Conservation (phyloP, 2,888 invertebrate genomes). For the Leucozona laternaria region DNA sequence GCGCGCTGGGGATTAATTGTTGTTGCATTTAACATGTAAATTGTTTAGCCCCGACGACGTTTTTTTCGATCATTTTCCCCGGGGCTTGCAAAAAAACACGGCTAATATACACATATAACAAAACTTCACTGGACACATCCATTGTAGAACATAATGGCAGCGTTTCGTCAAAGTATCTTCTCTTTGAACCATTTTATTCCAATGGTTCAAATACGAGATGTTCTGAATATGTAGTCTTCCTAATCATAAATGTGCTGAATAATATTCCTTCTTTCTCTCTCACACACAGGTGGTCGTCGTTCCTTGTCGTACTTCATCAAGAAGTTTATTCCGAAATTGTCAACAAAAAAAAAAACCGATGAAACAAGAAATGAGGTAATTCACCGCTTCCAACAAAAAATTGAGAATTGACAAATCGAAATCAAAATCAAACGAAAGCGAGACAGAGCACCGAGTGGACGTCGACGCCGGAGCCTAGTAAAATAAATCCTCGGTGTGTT, state of each 20-base stretch:
- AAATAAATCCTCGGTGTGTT: constrained; percentile 66
- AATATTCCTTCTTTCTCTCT: neutral
- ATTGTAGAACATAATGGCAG: neutral
- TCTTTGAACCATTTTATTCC: neutral
- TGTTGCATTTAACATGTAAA: too few relatives aligned
- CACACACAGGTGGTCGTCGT: constrained; percentile 61
- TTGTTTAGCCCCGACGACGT: too few relatives aligned
- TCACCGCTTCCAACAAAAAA: constrained; percentile 39
- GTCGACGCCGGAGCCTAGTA: constrained; percentile 63
- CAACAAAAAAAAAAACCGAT: constrained; percentile 28
- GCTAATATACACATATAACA: too few relatives aligned
- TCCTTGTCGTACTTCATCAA: constrained; percentile 11
- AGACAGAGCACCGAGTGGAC: constrained; percentile 65
- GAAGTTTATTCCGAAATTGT: constrained; percentile 61
- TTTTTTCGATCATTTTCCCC: too few relatives aligned
- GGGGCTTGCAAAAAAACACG: too few relatives aligned
- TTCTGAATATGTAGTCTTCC: constrained; percentile 57
- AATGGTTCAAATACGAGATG: constrained; percentile 38
- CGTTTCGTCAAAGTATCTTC: neutral
- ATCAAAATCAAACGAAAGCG: constrained; percentile 62
- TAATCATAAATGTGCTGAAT: constrained; percentile 40
- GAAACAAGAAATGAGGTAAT: constrained; percentile 67
- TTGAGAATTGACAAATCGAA: constrained; percentile 14
- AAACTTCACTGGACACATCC: neutral
- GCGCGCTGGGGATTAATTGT: too few relatives aligned